A percentile compares a stretch with the other conserved stretches of the same genome.
Evolutionary conservation across 2,797 vertebrate species (phyloP).

Genomic region (Poeciliopsis paucimaculata): DNA sequence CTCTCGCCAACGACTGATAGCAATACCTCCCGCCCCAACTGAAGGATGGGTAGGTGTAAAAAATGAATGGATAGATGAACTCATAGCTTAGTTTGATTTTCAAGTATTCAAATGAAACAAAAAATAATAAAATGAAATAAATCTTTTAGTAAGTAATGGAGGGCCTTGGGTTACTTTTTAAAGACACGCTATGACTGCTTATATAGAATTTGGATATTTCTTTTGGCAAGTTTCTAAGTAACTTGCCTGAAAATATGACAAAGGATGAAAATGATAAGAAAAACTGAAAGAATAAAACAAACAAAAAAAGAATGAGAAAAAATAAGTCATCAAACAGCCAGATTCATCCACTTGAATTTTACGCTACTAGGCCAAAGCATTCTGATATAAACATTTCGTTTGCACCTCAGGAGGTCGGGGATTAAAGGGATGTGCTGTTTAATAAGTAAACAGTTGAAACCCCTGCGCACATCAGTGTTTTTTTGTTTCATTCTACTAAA

Average conservation of each 20-base stretch:
- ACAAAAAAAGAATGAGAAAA: background rate
- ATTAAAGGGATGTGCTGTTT: conserved; percentile 49
- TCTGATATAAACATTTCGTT: conserved; percentile 9
- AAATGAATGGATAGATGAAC: background rate
- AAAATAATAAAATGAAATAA: background rate
- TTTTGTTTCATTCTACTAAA: conserved; percentile 43
- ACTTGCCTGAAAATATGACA: background rate
- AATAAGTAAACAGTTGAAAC: conserved; percentile 53
- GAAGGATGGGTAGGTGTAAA: background rate
- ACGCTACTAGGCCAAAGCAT: background rate
- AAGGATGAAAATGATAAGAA: background rate
- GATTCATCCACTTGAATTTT: conserved; percentile 3
- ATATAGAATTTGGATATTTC: background rate
- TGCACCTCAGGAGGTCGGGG: conserved; percentile 20
- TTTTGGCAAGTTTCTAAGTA: background rate
- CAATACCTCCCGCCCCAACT: background rate
- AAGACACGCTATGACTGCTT: background rate
- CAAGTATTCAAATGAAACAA: background rate
- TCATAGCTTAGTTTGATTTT: background rate
- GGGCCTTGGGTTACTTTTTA: background rate
- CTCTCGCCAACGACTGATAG: background rate
- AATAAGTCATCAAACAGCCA: background rate
- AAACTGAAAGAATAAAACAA: background rate
- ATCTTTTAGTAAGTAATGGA: background rate
- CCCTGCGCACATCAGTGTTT: conserved; percentile 39